Evolutionary conservation across 2,797 vertebrate species (phyloP).

Genomic region (Chiroxiphia lanceolata): DNA sequence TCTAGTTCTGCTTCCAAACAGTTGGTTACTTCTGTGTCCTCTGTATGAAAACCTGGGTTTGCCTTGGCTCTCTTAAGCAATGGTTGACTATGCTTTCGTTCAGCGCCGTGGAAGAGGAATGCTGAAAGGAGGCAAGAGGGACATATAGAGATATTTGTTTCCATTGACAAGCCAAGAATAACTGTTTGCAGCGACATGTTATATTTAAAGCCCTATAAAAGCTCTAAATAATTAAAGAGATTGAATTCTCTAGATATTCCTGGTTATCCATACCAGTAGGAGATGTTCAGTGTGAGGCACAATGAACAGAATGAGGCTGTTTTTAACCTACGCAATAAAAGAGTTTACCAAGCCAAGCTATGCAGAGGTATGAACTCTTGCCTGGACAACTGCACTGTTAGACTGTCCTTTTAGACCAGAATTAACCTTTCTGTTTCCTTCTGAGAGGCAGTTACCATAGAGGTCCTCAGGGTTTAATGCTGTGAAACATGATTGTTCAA

Average conservation of each 20-base stretch:
- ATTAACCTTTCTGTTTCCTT: not conserved
- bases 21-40: not conserved
- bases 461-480: not conserved
- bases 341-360: not conserved
- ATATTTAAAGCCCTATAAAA: not conserved
- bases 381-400: not conserved
- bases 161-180: not conserved
- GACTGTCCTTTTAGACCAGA: not conserved
- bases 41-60: not conserved
- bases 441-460: not conserved
- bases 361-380: not conserved
- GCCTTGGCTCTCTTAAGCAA: not conserved
- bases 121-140: not conserved
- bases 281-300: not conserved
- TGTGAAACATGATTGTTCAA: not conserved
- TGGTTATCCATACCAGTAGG: not conserved
- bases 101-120: not conserved
- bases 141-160: not conserved
- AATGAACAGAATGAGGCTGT: not conserved
- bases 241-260: not conserved
- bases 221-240: not conserved
- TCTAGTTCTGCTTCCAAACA: not conserved
- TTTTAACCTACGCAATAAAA: not conserved
- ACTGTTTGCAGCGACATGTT: not conserved
- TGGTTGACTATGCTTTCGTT: not conserved